phyloP scores from a whole-genome alignment of 35 echinoderm and acorn worm species.

The Lytechinus variegatus region DNA sequence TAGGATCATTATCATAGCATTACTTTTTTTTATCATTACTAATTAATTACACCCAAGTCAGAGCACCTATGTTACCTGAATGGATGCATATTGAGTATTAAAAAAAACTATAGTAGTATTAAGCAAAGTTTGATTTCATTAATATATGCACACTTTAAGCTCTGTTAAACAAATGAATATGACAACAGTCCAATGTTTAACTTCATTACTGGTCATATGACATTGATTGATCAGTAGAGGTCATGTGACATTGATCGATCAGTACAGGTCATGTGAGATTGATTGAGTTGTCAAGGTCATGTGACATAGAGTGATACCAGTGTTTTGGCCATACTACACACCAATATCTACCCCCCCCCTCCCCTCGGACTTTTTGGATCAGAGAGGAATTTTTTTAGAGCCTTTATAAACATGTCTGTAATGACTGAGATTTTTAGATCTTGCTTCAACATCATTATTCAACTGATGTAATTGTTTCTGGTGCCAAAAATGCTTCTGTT shows the following conservation, averaged over 20 bases:
- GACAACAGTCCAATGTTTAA: neutral
- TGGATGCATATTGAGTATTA: neutral
- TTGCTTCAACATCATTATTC: neutral
- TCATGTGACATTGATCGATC: too few relatives aligned
- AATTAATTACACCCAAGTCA: too few relatives aligned
- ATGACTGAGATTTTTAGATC: neutral
- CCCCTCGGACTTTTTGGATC: neutral
- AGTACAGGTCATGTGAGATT: neutral
- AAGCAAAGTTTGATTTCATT: neutral
- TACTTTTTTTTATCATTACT: too few relatives aligned
- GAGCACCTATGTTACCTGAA: neutral
- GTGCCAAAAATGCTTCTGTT: slow-evolving; percentile 2
- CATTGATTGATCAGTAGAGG: too few relatives aligned
- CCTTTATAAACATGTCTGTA: neutral
- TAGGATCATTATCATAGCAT: too few relatives aligned
- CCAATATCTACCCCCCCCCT: neutral
- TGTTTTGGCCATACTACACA: neutral
- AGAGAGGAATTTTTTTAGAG: neutral
- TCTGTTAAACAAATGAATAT: neutral
- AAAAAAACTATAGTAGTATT: neutral
- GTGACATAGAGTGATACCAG: neutral
- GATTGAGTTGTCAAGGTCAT: neutral
- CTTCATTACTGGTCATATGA: too few relatives aligned
- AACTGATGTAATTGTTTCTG: neutral
- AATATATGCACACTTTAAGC: neutral